Base-by-base conservation (phyloP, 2,113 vertebrate genomes). In the Protomyctophum bolini region DNA sequence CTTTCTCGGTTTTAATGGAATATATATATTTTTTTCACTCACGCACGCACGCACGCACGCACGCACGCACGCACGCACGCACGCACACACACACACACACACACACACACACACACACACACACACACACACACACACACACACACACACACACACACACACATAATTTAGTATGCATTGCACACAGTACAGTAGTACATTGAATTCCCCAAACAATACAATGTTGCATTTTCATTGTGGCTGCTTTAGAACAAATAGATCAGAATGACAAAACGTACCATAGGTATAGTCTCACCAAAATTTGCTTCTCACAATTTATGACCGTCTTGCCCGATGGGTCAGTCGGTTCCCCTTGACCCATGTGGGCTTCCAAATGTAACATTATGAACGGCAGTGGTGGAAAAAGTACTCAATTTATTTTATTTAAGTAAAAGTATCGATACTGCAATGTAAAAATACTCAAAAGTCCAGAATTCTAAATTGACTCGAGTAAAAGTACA, bases 331-430 rank as follows among this genome's bases (percentile, higher is more conserved):
- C 33, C 5, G 33, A 6, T n/a, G 52, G n/a, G 12, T 54, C 10
- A 21, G 21, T 21, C 21, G 21, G 21, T 21, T 21, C 21, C 21
- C 21, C 71, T 15, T 15, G 51, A 79, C 64, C 69, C 71, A 68
- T 57, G 54, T 47, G 70, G 74, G 79, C 77, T 86, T 77, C 77
- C 74, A 66, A 81, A 85, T 84, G 71, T 33, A 57, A 76, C 62
- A 68, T 59, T 62, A 58, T 14, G 0, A 63, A 21, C 21, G 21
- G 21, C 21, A 21, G 21, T 21, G 21, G 21, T 21, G 21, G 21
- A 21, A 21, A 21, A 21, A 21, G 21, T 21, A 21, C 21, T 21
- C n/a, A n/a, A n/a, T n/a, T n/a, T n/a, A n/a, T 21, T 21, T 21
- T 21, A 1, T 21, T 21, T 21, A n/a, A n/a, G 21, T 21, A 21